Conservation (phyloP, 64 coral and sea anemone species). For the Montipora efflorescens region DNA sequence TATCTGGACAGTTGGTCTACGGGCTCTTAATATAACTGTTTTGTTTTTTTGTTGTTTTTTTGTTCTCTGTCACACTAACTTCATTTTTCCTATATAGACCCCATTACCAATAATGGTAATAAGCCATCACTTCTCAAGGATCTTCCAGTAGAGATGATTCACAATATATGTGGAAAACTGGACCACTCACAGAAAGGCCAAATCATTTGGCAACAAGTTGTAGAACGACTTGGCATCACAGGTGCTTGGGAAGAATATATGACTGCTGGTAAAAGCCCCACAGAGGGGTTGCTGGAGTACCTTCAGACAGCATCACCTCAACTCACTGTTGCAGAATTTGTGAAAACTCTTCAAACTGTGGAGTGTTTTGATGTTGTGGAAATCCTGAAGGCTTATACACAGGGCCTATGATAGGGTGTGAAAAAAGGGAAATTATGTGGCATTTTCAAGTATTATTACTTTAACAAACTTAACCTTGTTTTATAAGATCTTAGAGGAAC, state of each 20-base stretch:
- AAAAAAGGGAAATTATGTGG: no score
- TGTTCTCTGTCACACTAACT: no score
- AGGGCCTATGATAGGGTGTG: no score
- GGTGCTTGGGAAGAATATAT: not conserved
- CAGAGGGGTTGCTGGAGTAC: not conserved
- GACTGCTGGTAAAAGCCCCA: conserved; percentile 15
- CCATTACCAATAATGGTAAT: not conserved
- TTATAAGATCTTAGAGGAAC: no score
- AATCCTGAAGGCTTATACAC: not conserved
- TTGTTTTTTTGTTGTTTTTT: not conserved
- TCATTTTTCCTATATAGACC: not conserved
- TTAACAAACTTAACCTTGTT: no score
- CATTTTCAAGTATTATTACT: no score
- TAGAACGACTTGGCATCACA: not conserved
- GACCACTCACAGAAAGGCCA: not conserved
- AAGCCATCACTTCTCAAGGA: not conserved
- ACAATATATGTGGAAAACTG: not conserved
- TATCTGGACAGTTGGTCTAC: no score
- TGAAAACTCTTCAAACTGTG: not conserved
- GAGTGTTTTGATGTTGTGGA: conserved; percentile 20
- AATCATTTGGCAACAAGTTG: conserved; percentile 25
- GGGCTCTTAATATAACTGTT: no score
- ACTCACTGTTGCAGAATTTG: conserved; percentile 40
- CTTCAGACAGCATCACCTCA: not conserved
- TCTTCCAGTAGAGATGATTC: not conserved